Evolutionary conservation across 2,797 vertebrate genomes (phyloP).

Genomic region (Etheostoma perlongum): DNA sequence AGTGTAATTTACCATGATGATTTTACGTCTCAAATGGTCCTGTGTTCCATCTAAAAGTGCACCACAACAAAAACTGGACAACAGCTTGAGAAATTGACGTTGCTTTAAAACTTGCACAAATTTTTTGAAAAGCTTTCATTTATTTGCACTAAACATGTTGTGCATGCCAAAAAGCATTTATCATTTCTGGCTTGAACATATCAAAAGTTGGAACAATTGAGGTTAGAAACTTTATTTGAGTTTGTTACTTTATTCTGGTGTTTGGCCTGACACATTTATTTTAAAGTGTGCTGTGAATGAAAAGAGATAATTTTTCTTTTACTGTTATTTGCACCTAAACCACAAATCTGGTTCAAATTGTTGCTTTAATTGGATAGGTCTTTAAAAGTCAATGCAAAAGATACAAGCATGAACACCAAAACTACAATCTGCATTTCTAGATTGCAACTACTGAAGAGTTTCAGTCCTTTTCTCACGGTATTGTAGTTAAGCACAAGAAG

Average conservation of each 20-base stretch:
- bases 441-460: neutral
- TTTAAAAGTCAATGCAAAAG: conserved; percentile 19
- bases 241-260: conserved; percentile 44
- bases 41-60: conserved; percentile 35
- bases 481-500: neutral
- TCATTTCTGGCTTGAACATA: conserved; percentile 46
- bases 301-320: neutral
- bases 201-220: conserved; percentile 46
- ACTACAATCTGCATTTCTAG: conserved; percentile 7
- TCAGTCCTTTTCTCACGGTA: neutral
- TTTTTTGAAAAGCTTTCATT: conserved; percentile 47
- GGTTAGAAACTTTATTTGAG: conserved; percentile 35
- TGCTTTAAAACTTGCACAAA: conserved; percentile 31
- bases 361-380: conserved; percentile 5
- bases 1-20: conserved; percentile 67
- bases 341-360: conserved; percentile 25
- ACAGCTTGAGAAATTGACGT: conserved; percentile 40
- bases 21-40: conserved; percentile 55
- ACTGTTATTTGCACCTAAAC: neutral
- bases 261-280: conserved; percentile 40
- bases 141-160: conserved; percentile 35
- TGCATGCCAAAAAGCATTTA: conserved; percentile 46
- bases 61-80: conserved; percentile 37
- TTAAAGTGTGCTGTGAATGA: conserved; percentile 22
- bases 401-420: neutral